Evolutionary conservation across 2,888 invertebrate genomes (phyloP), one percentile per base, ranked within the genome.

Genomic region (Leptinotarsa juncta): DNA sequence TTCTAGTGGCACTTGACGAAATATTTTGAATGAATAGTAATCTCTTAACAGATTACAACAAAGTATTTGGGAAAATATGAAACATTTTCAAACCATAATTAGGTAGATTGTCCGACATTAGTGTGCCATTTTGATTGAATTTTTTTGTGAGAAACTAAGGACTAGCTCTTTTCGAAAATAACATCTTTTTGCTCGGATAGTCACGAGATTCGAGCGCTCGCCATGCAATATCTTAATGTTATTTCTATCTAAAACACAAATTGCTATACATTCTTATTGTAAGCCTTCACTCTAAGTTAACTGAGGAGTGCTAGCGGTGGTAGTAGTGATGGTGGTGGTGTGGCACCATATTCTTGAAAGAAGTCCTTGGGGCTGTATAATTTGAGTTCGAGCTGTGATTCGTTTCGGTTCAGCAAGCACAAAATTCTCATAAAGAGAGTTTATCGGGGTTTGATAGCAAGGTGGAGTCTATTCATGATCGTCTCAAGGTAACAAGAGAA

Each of bases 181-280:
- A 57, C 57, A 57, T 74, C 68, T 71, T 66, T 50, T 67, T 68
- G 70, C 73, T 73, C 69, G 2, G 72, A 70, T 72, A 71, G 72
- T 76, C 65, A 71, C 73, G 82, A 81, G 83, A 83, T 83, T 85
- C 85, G 86, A 85, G 84, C 16, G 12, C 85, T 83, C 78, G 62
- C 82, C 84, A 85, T 85, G 84, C 85, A 83, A 77, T 82, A 82
- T 82, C 83, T 81, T 80, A 77, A 80, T 77, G 70, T 79, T 69
- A 69, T 49, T 66, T 81, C 82, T 83, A 83, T 77, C 83, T 85
- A 86, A 85, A 85, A 86, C 85, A 86, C 85, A 85, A 84, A 84
- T 83, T 82, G 83, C 84, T 86, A 84, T 84, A 83, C 82, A 78
- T 78, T 75, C 77, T 81, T 83, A 84, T 82, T 83, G 83, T 83